Evolutionary conservation across 2,888 invertebrate genomes (phyloP).

Genomic region (Scaptomyza cyrtandrae): DNA sequence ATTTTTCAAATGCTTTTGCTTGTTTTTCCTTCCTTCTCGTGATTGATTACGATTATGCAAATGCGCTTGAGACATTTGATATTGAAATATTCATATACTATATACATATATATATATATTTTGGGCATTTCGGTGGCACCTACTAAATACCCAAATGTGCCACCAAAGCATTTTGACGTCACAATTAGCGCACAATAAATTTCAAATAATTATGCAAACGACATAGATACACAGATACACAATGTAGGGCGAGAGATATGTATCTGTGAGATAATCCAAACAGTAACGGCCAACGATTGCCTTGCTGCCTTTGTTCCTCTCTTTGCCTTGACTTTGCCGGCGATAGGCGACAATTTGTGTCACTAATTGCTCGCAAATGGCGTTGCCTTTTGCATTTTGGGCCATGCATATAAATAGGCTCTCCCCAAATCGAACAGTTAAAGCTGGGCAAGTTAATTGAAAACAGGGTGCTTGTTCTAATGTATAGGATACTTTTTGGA

Average conservation of each 20-base stretch:
- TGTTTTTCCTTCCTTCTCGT: constrained; percentile 33
- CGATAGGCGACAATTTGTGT: constrained; percentile 77
- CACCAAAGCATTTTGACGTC: constrained; percentile 45
- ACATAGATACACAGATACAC: constrained; percentile 23
- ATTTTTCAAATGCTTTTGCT: constrained; percentile 75
- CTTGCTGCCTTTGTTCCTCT: constrained; percentile 6
- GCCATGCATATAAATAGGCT: constrained; percentile 68
- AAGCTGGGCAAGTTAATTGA: constrained; percentile 14
- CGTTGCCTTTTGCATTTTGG: constrained; percentile 74
- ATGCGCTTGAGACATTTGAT: constrained; percentile 35
- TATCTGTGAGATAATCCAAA: constrained; percentile 38
- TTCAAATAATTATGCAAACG: constrained; percentile 62
- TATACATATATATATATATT: constrained; percentile 14
- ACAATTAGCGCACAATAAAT: constrained; percentile 76
- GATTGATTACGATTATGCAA: constrained; percentile 82
- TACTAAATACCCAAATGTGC: constrained; percentile 44
- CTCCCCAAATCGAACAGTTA: constrained; percentile 29
- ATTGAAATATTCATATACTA: constrained; percentile 1
- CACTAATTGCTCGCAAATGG: constrained; percentile 84
- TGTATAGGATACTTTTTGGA: neutral
- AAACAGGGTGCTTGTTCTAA: constrained; percentile 7
- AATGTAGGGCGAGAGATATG: constrained; percentile 14
- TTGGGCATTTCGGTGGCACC: constrained; percentile 40
- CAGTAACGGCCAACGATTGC: constrained; percentile 30
- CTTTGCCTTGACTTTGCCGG: constrained; percentile 16